These are phyloP conservation scores for Trichogramma evanescens DNA, from an alignment of 2,888 invertebrate species.

Conservation along the genomic window DNA sequence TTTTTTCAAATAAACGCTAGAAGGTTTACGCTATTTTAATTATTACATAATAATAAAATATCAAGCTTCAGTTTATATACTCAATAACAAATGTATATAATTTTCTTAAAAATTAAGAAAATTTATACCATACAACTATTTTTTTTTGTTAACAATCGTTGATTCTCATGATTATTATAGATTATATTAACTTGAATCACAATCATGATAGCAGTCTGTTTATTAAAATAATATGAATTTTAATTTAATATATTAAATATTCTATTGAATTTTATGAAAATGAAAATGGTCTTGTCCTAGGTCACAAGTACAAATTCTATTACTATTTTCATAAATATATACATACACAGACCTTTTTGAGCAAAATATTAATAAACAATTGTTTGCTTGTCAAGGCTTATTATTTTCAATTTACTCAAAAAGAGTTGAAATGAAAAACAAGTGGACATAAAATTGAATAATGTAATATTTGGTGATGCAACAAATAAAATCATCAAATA, in stretches of 20 bases:
- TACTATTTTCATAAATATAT: conserved; percentile 43
- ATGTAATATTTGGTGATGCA: background rate
- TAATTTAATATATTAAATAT: conserved; percentile 26
- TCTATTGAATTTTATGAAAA: conserved; percentile 40
- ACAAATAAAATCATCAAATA: conserved; percentile 5
- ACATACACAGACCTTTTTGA: conserved; percentile 36
- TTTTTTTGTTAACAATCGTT: too few species aligned
- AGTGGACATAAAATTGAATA: conserved; percentile 11
- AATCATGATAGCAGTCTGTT: conserved; percentile 1
- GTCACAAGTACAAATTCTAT: conserved; percentile 43
- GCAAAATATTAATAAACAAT: conserved; percentile 11
- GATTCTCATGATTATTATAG: too few species aligned
- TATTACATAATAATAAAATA: too few species aligned
- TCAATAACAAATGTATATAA: too few species aligned
- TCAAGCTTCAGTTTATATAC: too few species aligned
- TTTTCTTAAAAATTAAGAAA: too few species aligned
- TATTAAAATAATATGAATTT: background rate
- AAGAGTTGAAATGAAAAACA: conserved; percentile 8
- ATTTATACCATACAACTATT: too few species aligned
- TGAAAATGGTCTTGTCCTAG: conserved; percentile 41
- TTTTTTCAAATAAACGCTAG: too few species aligned
- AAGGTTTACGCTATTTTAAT: too few species aligned
- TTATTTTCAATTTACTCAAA: conserved; percentile 6
- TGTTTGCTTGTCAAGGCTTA: conserved; percentile 10
- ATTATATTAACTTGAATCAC: background rate